These are phyloP conservation scores for Hirundo rustica DNA, from an alignment of 2,797 vertebrate genomes.

Conservation along the genomic window DNA sequence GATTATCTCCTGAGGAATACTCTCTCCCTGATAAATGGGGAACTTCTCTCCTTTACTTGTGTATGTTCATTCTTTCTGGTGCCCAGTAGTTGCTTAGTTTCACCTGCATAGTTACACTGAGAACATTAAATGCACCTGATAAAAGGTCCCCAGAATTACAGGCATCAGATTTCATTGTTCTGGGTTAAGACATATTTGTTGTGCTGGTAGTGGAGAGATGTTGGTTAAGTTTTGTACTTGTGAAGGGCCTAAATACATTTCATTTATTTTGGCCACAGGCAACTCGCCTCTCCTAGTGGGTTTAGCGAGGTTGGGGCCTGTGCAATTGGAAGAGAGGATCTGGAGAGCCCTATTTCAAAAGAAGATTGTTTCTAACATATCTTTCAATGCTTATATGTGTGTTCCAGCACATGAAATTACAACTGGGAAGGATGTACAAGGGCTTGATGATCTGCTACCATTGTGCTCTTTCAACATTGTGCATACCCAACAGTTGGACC, in stretches of 20 bases:
- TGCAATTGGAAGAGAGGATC: background rate
- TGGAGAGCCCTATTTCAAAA: background rate
- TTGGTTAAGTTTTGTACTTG: background rate
- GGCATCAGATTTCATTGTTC: background rate
- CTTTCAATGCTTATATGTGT: background rate
- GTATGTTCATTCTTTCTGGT: background rate
- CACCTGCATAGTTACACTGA: background rate
- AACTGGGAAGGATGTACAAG: background rate
- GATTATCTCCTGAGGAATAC: background rate
- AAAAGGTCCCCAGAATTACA: background rate
- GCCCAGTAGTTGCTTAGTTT: background rate
- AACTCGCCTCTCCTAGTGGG: background rate
- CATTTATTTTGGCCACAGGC: background rate
- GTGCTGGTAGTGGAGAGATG: background rate
- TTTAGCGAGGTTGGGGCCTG: background rate
- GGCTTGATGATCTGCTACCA: background rate
- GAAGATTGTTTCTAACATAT: background rate
- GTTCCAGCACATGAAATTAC: background rate
- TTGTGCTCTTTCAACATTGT: background rate
- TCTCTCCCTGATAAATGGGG: background rate
- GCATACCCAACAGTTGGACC: background rate
- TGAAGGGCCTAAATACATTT: background rate
- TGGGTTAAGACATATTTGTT: background rate
- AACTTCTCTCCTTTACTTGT: background rate
- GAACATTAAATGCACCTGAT: background rate